Evolutionary conservation across 2,888 invertebrate genomes (phyloP), one percentile per base, ranked within the genome.

Genomic region (Amblyjoppa fuscipennis): DNA sequence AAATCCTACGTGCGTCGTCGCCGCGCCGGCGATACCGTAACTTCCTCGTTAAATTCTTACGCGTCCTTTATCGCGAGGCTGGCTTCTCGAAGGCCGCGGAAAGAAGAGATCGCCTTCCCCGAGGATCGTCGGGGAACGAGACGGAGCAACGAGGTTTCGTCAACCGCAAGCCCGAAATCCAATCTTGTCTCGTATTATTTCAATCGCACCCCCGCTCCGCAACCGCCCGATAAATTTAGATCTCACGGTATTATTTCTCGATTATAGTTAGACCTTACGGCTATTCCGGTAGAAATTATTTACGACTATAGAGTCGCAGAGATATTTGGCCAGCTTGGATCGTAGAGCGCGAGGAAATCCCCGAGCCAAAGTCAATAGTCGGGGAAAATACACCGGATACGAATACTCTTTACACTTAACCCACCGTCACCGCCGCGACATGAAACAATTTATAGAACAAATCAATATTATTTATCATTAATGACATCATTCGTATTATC

Each of bases 1-100:
- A 93, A 93, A 92, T 41, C 91, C 89, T 83, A 84, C 88, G 89
- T 88, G 88, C 89, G 90, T 90, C 88, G 89, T 84, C 81, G 85
- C 75, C 69, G 49, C 73, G 59, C 3, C 59, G 59, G 25, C 25
- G 25, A 28, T 28, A 25, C 59, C 59, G 59, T 59, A 59, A 59
- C 59, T 59, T 75, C 82, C 76, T 85, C 85, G 87, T 86, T 79
- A 87, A 85, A 73, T 66, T 69, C 77, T 77, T 71, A 77, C 82
- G 81, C 61, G 56, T 31, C 74, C 80, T 81, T 87, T 59, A 81
- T 76, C 71, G 56, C 51, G 25, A 49, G 20, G 51, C 70, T 49
- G 13, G 28, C 13, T 28, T 16, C 45, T 49, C 45, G 45, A 49
- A 49, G 13, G 45, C 45, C 45, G 4, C 1, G 45, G 9, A 0